Evolutionary conservation across 1,140 invertebrate species (phyloP).

Genomic region (Anadara kagoshimensis): DNA sequence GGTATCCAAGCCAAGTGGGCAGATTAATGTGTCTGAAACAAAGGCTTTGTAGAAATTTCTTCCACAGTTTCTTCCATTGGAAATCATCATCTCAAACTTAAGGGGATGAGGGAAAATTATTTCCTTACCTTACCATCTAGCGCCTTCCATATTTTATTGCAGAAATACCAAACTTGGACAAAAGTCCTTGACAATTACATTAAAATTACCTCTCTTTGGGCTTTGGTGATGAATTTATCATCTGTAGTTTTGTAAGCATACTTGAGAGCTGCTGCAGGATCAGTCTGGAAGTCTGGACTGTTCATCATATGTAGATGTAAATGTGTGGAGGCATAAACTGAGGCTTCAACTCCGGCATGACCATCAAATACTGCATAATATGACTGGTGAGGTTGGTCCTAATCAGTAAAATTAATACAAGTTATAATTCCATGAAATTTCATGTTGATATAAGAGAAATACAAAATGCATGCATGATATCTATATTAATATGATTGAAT

Average conservation of each 20-base stretch:
- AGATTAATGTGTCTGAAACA: too few relatives aligned
- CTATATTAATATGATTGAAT: too few relatives aligned
- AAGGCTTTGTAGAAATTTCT: too few relatives aligned
- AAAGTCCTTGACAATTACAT: neutral
- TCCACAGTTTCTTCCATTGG: too few relatives aligned
- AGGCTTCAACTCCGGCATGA: conserved; percentile 93
- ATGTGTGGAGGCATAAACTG: conserved; percentile 89
- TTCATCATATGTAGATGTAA: conserved; percentile 87
- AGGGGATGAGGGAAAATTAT: too few relatives aligned
- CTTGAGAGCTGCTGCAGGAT: conserved; percentile 74
- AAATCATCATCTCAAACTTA: too few relatives aligned
- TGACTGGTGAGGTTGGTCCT: conserved; percentile 77
- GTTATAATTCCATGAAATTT: too few relatives aligned
- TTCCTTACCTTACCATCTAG: too few relatives aligned
- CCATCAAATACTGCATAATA: conserved; percentile 96
- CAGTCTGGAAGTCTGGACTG: conserved; percentile 54
- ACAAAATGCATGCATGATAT: too few relatives aligned
- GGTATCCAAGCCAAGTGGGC: too few relatives aligned
- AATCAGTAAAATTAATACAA: too few relatives aligned
- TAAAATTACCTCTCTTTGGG: conserved; percentile 78
- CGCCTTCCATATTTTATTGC: neutral
- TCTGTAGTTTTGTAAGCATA: conserved; percentile 91
- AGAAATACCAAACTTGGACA: neutral
- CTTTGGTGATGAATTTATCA: conserved; percentile 85
- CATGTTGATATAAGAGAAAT: too few relatives aligned